These are phyloP conservation scores for Pteria penguin DNA, from an alignment of 2,888 invertebrate species.

Conservation along the genomic window DNA sequence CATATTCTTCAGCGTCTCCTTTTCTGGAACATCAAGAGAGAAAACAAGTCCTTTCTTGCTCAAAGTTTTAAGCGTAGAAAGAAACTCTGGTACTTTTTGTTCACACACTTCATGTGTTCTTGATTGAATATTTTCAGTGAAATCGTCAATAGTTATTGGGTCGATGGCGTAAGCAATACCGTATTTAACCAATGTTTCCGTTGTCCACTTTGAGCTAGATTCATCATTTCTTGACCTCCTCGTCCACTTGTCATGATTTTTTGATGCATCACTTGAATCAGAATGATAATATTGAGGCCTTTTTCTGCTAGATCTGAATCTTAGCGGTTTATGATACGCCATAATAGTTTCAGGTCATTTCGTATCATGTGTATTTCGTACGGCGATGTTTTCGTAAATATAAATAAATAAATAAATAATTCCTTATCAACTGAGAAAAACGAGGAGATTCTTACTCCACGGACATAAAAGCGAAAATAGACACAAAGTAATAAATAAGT, in stretches of 20 bases:
- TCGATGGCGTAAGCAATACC: background rate
- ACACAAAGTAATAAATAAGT: no score
- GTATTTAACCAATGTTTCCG: background rate
- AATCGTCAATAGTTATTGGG: conserved; percentile 2
- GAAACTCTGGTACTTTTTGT: background rate
- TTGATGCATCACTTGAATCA: conserved; percentile 1
- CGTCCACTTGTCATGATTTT: background rate
- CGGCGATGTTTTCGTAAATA: no score
- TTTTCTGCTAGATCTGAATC: no score
- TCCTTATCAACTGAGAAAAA: no score
- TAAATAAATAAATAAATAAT: no score
- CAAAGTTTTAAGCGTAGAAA: background rate
- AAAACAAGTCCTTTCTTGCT: conserved; percentile 4
- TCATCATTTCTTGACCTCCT: background rate
- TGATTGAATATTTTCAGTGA: background rate
- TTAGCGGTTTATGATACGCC: no score
- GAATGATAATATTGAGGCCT: background rate
- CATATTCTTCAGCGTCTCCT: background rate
- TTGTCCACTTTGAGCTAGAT: conserved; percentile 6
- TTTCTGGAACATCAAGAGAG: conserved; percentile 12
- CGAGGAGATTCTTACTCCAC: no score
- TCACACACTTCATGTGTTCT: conserved; percentile 1
- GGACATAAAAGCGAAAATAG: no score
- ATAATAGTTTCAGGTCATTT: no score
- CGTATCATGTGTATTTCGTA: no score